A percentile compares a stretch with the other conserved stretches of the same genome.
These are phyloP conservation scores for Rutilus rutilus DNA, from an alignment of 2,113 vertebrate species.

Conservation along the genomic window DNA sequence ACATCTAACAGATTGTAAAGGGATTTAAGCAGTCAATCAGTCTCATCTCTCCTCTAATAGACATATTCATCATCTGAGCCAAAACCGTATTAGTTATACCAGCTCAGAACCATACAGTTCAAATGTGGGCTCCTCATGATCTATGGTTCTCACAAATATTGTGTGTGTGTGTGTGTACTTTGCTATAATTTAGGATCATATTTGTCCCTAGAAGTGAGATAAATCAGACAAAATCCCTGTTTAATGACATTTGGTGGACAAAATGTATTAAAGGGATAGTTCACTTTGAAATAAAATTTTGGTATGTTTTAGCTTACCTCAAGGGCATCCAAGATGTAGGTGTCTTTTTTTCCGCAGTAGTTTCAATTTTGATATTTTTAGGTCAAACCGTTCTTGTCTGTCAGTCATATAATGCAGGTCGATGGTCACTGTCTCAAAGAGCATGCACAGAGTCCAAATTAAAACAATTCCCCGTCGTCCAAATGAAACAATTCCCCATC, in stretches of 20 bases:
- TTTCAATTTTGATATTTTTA: too few relatives aligned
- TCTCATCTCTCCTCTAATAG: slow-evolving; percentile 38
- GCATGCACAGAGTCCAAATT: too few relatives aligned
- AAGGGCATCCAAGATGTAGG: too few relatives aligned
- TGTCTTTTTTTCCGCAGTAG: too few relatives aligned
- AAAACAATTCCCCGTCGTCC: too few relatives aligned
- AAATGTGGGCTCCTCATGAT: not conserved
- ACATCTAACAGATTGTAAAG: slow-evolving; percentile 25
- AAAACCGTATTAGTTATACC: slow-evolving; percentile 29
- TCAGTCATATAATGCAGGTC: too few relatives aligned
- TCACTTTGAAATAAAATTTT: too few relatives aligned
- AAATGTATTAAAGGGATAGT: too few relatives aligned
- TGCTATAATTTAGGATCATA: not conserved
- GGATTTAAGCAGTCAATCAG: slow-evolving; percentile 29
- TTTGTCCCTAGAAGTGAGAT: not conserved
- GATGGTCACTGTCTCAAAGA: too few relatives aligned
- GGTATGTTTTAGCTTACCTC: too few relatives aligned
- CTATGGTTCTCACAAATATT: slow-evolving; percentile 11
- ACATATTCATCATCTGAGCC: slow-evolving; percentile 36
- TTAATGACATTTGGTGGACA: not conserved
- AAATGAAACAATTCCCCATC: too few relatives aligned
- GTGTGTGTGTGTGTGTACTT: not conserved
- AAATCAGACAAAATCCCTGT: not conserved
- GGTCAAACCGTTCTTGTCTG: too few relatives aligned
- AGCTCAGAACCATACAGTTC: slow-evolving; percentile 16